A percentile compares a stretch with the other conserved stretches of the same genome.
Conservation (phyloP, 2,888 invertebrate genomes). For the Pediacus dermestoides region DNA sequence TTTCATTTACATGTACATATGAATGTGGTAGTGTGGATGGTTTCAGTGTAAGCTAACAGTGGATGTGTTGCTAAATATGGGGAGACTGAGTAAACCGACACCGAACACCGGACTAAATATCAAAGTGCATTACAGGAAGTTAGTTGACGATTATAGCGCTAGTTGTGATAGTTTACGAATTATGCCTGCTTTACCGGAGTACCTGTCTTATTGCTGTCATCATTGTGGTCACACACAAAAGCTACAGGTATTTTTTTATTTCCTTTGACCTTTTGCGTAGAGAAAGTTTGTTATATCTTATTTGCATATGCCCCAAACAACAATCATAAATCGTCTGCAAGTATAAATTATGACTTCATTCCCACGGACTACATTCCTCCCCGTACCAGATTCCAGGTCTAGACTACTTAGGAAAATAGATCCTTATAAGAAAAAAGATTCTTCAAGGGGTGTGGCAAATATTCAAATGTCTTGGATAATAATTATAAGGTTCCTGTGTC, state of each 20-base stretch:
- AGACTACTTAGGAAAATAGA: too few species aligned
- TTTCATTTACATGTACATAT: constrained; percentile 6
- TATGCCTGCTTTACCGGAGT: constrained; percentile 55
- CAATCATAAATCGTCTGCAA: too few species aligned
- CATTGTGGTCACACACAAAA: constrained; percentile 60
- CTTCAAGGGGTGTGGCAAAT: too few species aligned
- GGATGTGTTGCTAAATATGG: constrained; percentile 44
- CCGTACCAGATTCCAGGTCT: too few species aligned
- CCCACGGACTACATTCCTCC: too few species aligned
- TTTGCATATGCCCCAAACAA: too few species aligned
- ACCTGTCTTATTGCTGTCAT: constrained; percentile 59
- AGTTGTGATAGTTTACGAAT: constrained; percentile 45
- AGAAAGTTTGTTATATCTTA: constrained; percentile 3
- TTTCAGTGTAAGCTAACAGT: too few species aligned
- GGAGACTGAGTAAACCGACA: constrained; percentile 51
- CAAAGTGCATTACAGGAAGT: constrained; percentile 58
- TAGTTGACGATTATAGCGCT: constrained; percentile 55
- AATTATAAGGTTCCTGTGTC: too few species aligned
- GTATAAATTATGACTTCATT: too few species aligned
- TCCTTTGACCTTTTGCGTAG: constrained; percentile 1
- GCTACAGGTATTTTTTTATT: constrained; percentile 50
- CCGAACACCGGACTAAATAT: constrained; percentile 51
- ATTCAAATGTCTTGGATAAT: too few species aligned
- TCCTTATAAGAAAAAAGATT: too few species aligned
- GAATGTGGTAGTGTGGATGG: too few species aligned